A percentile compares a stretch with the other conserved stretches of the same genome.
Conservation (phyloP, 2,113 vertebrate species). For the Muntiacus muntjak region DNA sequence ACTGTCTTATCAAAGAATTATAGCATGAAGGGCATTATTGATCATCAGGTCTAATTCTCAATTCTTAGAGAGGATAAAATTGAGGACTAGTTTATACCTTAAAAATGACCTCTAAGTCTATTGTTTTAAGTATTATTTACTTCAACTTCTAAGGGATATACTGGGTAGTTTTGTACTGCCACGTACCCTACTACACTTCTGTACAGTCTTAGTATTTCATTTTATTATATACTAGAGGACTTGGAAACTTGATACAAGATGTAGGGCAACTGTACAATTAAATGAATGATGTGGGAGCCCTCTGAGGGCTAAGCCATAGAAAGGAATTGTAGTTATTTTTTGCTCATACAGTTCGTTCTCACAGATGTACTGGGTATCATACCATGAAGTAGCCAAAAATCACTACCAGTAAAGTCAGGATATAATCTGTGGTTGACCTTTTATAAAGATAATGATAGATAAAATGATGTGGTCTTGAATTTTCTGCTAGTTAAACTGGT, state of each 20-base stretch:
- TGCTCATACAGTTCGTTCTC: constrained; percentile 64
- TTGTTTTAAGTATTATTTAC: neutral
- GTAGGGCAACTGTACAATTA: constrained; percentile 25
- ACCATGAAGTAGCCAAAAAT: constrained; percentile 71
- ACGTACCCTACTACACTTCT: neutral
- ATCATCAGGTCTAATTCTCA: neutral
- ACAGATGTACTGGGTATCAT: constrained; percentile 66
- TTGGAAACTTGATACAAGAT: constrained; percentile 34
- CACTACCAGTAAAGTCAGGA: constrained; percentile 65
- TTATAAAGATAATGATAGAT: constrained; percentile 80
- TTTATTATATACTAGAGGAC: neutral
- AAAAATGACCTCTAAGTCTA: neutral
- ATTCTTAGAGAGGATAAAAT: neutral
- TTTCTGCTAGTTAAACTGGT: constrained; percentile 78
- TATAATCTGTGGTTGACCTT: constrained; percentile 81
- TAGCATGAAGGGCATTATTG: neutral
- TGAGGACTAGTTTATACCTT: neutral
- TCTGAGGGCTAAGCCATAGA: neutral
- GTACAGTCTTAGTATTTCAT: neutral
- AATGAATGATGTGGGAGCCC: neutral
- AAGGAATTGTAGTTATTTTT: constrained; percentile 1
- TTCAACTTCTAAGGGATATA: neutral
- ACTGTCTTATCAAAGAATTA: neutral
- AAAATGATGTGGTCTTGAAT: constrained; percentile 66
- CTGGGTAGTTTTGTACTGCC: neutral